Conservation (phyloP, 2,113 vertebrate genomes). For the Ptilonorhynchus violaceus region DNA sequence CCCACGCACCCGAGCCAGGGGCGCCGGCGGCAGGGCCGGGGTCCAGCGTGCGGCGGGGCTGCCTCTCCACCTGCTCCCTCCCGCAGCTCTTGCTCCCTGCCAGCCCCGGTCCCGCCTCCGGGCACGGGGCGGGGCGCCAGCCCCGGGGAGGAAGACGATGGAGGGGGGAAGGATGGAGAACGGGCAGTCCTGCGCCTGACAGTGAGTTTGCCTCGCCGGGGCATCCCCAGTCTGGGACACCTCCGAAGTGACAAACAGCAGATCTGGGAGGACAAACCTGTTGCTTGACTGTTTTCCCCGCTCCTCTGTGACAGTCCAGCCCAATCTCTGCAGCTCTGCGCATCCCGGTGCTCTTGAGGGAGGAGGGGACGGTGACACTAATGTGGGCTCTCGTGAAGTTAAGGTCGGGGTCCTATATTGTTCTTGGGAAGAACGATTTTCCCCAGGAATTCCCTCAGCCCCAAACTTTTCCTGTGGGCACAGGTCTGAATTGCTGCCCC, state of each 20-base stretch:
- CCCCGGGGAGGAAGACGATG: background rate
- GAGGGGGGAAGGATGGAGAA: background rate
- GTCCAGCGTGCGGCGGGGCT: fast-evolving
- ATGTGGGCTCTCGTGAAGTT: too few species aligned
- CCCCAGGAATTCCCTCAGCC: background rate
- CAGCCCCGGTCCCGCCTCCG: slow-evolving; percentile 35
- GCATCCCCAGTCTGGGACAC: background rate
- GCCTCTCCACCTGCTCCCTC: slow-evolving; percentile 36
- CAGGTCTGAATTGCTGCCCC: background rate
- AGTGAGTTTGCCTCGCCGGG: fast-evolving
- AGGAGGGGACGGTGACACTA: background rate
- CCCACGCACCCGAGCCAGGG: background rate
- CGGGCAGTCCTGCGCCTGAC: fast-evolving
- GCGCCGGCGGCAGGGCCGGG: background rate
- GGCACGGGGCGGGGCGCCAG: slow-evolving; percentile 39
- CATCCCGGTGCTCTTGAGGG: background rate
- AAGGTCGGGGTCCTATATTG: fast-evolving
- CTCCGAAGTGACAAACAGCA: background rate
- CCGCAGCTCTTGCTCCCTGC: background rate
- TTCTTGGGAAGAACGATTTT: background rate
- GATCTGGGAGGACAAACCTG: background rate
- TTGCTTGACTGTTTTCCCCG: background rate
- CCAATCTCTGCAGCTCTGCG: background rate
- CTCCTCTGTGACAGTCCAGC: background rate
- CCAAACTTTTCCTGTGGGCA: background rate